Percentiles rank a stretch among this genome's conserved stretches.
These are phyloP conservation scores for Drosophila parvula DNA, from an alignment of 1,140 invertebrate species.

Conservation along the genomic window DNA sequence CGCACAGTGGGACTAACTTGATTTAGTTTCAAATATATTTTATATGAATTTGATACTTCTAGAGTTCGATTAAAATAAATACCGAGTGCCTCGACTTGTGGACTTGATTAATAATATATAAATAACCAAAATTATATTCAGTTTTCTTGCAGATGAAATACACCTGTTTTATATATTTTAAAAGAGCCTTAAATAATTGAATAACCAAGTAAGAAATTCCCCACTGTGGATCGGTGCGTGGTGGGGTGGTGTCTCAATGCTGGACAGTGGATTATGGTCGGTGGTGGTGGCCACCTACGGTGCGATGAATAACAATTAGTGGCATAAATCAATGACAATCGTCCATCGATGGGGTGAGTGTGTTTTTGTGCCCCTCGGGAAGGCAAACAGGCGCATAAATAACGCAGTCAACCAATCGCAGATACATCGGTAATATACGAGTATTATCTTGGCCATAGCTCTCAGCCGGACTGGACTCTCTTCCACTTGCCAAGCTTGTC, in stretches of 20 bases:
- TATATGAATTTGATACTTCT: too few relatives aligned
- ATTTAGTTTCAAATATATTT: not conserved
- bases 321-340: constrained; percentile 76
- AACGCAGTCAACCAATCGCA: constrained; percentile 31
- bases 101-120: too few relatives aligned
- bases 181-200: not conserved
- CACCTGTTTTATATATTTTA: too few relatives aligned
- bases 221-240: constrained; percentile 1
- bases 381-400: constrained; percentile 73
- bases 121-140: too few relatives aligned
- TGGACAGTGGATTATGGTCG: constrained; percentile 15
- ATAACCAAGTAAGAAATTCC: not conserved
- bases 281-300: constrained; percentile 60
- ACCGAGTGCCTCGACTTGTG: too few relatives aligned
- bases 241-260: constrained; percentile 2
- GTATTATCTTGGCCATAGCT: constrained; percentile 11
- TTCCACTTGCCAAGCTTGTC: constrained; percentile 58
- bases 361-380: constrained; percentile 35
- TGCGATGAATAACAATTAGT: constrained; percentile 79
- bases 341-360: constrained; percentile 28
- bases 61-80: too few relatives aligned
- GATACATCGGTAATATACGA: constrained; percentile 20
- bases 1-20: not conserved
- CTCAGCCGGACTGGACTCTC: constrained; percentile 19
- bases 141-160: too few relatives aligned